phyloP scores from a whole-genome alignment of 1,140 invertebrate species.

The Panulirus ornatus region DNA sequence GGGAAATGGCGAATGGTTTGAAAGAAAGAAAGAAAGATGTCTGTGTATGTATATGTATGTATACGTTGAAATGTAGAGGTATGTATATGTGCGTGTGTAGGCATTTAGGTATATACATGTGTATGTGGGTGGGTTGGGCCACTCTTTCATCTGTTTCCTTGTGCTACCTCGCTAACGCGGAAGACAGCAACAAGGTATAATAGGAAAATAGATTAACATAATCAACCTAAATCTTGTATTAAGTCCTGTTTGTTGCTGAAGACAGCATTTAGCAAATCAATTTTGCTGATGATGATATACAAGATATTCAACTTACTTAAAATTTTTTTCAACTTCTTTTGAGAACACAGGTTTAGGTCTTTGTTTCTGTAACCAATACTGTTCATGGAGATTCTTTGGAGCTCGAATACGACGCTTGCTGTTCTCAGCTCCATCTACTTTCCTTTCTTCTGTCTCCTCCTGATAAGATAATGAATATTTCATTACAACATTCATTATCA shows the following conservation, averaged over 20 bases:
- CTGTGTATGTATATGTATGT: too few species aligned
- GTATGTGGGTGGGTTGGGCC: too few species aligned
- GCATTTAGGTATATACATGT: too few species aligned
- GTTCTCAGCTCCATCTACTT: not conserved
- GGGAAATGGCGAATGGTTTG: too few species aligned
- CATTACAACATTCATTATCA: too few species aligned
- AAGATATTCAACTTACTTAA: conserved; percentile 27
- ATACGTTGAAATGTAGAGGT: too few species aligned
- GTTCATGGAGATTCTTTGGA: conserved; percentile 53
- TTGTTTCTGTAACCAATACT: conserved; percentile 66
- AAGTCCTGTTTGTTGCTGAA: not conserved
- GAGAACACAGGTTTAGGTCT: conserved; percentile 51
- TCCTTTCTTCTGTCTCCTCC: conserved; percentile 26
- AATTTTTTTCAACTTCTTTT: conserved; percentile 39
- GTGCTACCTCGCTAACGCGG: too few species aligned
- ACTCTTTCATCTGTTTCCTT: too few species aligned
- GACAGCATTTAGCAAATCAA: not conserved
- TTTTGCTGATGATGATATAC: not conserved
- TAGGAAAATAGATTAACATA: not conserved
- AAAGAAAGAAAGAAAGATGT: too few species aligned
- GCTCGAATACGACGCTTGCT: conserved; percentile 44
- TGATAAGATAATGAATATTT: not conserved
- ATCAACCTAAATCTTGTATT: not conserved
- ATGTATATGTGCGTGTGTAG: too few species aligned
- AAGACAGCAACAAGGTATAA: too few species aligned